These are phyloP conservation scores for Ceratina australensis DNA, from an alignment of 1,140 invertebrate genomes.

Conservation along the genomic window DNA sequence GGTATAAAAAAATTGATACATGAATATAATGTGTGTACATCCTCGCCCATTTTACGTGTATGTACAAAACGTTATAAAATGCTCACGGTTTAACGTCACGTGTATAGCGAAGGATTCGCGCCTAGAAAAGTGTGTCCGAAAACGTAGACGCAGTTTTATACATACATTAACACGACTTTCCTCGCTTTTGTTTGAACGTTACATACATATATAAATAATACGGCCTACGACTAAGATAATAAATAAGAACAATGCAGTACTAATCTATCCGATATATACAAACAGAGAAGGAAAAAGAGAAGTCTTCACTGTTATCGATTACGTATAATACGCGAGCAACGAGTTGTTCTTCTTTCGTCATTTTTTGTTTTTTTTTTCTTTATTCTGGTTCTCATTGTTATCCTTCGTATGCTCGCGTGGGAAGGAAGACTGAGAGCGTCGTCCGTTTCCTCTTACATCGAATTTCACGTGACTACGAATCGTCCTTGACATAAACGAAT, in stretches of 20 bases:
- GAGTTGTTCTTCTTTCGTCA: conserved; percentile 9
- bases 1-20: conserved; percentile 19
- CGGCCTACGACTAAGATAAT: conserved; percentile 64
- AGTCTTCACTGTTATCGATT: conserved; percentile 25
- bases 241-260: conserved; percentile 59
- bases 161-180: neutral
- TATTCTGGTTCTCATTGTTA: neutral
- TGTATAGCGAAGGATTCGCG: neutral
- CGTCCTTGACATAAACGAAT: neutral
- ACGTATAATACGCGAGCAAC: conserved; percentile 20
- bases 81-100: conserved; percentile 13
- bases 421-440: conserved; percentile 51
- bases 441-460: neutral
- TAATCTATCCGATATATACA: conserved; percentile 53
- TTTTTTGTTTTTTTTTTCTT: neutral
- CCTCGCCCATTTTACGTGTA: conserved; percentile 23
- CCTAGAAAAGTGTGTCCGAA: conserved; percentile 26
- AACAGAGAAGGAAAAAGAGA: conserved; percentile 32
- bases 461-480: conserved; percentile 5
- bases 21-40: conserved; percentile 12
- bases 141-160: neutral
- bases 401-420: conserved; percentile 6
- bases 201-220: conserved; percentile 61
- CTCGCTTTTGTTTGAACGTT: neutral
- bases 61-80: conserved; percentile 64